A percentile compares a stretch with the other conserved stretches of the same genome.
phyloP scores from a whole-genome alignment of 2,797 vertebrate species.

The Epinephelus coioides region DNA sequence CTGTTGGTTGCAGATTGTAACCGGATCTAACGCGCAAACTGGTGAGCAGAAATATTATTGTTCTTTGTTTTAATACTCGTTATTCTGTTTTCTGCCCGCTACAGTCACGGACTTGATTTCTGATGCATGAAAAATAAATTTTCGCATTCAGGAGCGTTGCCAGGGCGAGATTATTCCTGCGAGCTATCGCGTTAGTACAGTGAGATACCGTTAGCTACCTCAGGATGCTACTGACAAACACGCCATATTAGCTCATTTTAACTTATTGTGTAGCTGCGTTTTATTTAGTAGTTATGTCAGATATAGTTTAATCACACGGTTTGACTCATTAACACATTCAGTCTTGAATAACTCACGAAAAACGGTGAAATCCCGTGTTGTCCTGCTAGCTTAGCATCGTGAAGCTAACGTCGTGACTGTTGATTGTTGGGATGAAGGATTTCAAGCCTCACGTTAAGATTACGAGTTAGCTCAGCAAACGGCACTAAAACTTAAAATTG shows the following conservation, averaged over 20 bases:
- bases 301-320: neutral
- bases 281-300: fast-evolving
- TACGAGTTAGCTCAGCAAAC: neutral
- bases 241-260: neutral
- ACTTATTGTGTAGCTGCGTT: fast-evolving
- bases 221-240: neutral
- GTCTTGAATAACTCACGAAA: no score
- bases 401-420: conserved; percentile 66
- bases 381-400: conserved; percentile 71
- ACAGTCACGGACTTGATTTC: neutral
- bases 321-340: fast-evolving
- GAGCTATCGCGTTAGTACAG: conserved; percentile 64
- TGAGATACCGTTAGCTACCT: conserved; percentile 44
- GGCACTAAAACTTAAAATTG: fast-evolving
- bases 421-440: neutral
- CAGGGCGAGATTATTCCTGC: conserved; percentile 28
- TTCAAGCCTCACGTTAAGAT: neutral
- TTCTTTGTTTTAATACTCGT: neutral
- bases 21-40: conserved; percentile 76
- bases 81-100: neutral
- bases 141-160: conserved; percentile 30
- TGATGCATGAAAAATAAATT: conserved; percentile 28
- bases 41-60: conserved; percentile 63
- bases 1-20: conserved; percentile 65
- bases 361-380: conserved; percentile 10